Evolutionary conservation across 1,140 invertebrate genomes (phyloP), one percentile per base, ranked within the genome.

Genomic region (Apolygus lucorum): DNA sequence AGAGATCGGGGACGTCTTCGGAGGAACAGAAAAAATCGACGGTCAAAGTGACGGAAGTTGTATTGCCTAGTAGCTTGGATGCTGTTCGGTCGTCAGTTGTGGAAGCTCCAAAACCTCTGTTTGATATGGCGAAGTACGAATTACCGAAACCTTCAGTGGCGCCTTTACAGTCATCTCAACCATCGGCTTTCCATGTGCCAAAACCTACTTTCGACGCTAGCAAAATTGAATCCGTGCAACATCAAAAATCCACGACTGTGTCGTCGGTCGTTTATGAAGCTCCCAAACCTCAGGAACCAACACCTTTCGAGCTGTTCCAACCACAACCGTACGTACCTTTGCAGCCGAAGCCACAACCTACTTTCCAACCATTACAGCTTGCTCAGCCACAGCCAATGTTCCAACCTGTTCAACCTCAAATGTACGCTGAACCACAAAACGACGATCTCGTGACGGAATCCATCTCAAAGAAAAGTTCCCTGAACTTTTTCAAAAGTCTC

Each of bases 401-500:
- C 25, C 25, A 28, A 21, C 25, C 54, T 29, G 4, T 42, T 17
- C 17, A 67, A 42, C 17, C 28, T 29, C n/a, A 21, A 14, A 2
- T 13, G 17, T 27, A 2, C 14, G n/a, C n/a, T n/a, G 28, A 42
- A 29, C 26, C 26, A 24, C 59, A 22, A 65, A 67, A 67, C 22
- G 64, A 70, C 26, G 69, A 70, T 21, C 28, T 70, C n/a, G 49
- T 70, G 14, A 70, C 62, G 11, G 64, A 66, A 29, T 79, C 79
- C 0, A 79, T 84, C 24, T 78, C 80, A 0, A 82, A 78, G 63
- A 81, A 82, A 71, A 80, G 80, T 72, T 82, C 84, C 1, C 76
- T 85, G 4, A 84, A 81, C 64, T 86, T 85, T 73, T 86, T 86
- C 71, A 84, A 85, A 73, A 79, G 80, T 34, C 84, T 82, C 74